A percentile compares a stretch with the other conserved stretches of the same genome.
Evolutionary conservation across 2,888 invertebrate genomes (phyloP).

Genomic region (Lampropteryx suffumata): DNA sequence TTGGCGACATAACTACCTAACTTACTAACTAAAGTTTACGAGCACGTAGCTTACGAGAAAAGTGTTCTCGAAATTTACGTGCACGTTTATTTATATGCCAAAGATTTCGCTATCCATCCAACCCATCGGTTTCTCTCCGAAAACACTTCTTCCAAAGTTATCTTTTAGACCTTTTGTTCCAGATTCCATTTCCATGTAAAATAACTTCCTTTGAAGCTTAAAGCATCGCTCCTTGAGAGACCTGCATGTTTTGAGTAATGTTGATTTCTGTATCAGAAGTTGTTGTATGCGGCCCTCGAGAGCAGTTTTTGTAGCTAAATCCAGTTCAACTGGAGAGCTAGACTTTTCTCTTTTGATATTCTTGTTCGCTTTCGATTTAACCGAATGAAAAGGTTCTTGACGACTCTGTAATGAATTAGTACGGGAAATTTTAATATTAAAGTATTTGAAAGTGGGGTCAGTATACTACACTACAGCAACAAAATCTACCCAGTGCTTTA

Average conservation of each 20-base stretch:
- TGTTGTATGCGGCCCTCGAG: slow-evolving; percentile 32
- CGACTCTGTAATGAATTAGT: slow-evolving; percentile 16
- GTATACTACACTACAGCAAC: no score
- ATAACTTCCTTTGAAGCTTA: slow-evolving; percentile 19
- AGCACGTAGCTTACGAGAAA: no score
- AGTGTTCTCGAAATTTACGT: no score
- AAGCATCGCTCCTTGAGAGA: slow-evolving; percentile 24
- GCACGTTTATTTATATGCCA: slow-evolving; percentile 9
- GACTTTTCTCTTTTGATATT: slow-evolving; percentile 21
- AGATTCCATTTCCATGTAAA: slow-evolving; percentile 12
- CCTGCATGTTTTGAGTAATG: slow-evolving; percentile 27
- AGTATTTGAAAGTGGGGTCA: no score
- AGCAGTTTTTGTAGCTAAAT: slow-evolving; percentile 19
- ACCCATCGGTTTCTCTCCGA: slow-evolving; percentile 13
- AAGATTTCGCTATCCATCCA: slow-evolving; percentile 25
- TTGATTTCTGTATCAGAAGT: slow-evolving; percentile 30
- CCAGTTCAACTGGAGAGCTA: slow-evolving; percentile 9
- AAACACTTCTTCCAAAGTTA: background rate
- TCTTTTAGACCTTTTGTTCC: background rate
- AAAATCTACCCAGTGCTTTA: background rate
- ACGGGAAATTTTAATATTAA: no score
- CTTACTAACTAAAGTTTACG: no score
- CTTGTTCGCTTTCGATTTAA: slow-evolving; percentile 5
- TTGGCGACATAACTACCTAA: no score
- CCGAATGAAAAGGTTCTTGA: slow-evolving; percentile 15